phyloP scores from a whole-genome alignment of 2,888 invertebrate genomes.

The Euclidia mi region DNA sequence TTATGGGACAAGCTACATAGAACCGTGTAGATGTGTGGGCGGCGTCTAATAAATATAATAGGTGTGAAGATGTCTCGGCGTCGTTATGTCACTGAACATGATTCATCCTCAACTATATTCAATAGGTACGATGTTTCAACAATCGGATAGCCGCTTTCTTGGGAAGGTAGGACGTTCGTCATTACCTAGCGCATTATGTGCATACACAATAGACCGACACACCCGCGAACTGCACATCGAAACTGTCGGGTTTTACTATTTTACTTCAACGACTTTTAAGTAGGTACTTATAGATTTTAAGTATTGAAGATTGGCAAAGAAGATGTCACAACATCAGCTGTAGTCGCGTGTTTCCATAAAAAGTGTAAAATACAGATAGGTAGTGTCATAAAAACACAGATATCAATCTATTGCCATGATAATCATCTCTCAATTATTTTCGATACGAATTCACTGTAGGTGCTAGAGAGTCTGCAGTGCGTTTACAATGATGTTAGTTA shows the following conservation, averaged over 20 bases:
- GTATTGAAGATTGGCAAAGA: no score
- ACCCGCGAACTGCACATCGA: constrained; percentile 3
- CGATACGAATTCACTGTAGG: constrained; percentile 3
- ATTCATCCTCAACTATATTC: constrained; percentile 39
- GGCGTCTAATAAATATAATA: constrained; percentile 30
- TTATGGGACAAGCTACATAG: constrained; percentile 1
- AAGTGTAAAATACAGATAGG: no score
- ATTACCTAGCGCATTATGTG: constrained; percentile 12
- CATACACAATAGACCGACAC: neutral
- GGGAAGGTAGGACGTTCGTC: constrained; percentile 13
- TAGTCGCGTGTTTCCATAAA: no score
- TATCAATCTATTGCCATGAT: no score
- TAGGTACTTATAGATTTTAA: no score
- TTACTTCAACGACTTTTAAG: no score
- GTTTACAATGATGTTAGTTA: constrained; percentile 17
- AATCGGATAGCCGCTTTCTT: constrained; percentile 35
- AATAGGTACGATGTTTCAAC: constrained; percentile 30
- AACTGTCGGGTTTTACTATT: no score
- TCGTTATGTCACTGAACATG: constrained; percentile 37
- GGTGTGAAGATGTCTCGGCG: constrained; percentile 30
- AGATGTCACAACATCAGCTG: no score
- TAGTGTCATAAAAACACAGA: no score
- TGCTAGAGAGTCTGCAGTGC: neutral
- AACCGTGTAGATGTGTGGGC: constrained; percentile 24
- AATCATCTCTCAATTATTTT: no score